These are phyloP conservation scores for Procambarus virginalis DNA, from an alignment of 1,140 invertebrate species.

Conservation along the genomic window DNA sequence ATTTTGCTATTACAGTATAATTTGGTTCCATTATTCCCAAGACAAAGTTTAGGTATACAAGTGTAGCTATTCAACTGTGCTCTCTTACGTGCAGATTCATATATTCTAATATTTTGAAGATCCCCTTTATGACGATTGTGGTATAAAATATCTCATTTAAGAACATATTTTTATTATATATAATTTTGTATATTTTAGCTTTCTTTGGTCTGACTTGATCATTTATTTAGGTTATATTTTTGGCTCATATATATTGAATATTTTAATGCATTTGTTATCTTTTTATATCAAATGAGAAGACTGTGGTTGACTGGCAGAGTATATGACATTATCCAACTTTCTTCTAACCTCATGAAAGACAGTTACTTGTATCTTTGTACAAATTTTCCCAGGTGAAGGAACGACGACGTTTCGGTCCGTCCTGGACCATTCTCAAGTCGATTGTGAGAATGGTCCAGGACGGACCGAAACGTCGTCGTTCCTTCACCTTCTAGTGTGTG, in stretches of 20 bases:
- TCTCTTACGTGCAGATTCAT: slow-evolving; percentile 11
- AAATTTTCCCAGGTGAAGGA: slow-evolving; percentile 38
- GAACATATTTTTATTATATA: background rate
- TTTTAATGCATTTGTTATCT: background rate
- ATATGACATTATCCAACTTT: slow-evolving; percentile 22
- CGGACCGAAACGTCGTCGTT: too few relatives aligned
- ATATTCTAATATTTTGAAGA: background rate
- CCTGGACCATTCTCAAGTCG: too few relatives aligned
- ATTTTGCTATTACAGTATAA: slow-evolving; percentile 4
- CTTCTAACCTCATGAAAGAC: slow-evolving; percentile 8
- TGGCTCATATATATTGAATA: background rate
- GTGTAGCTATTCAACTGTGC: slow-evolving; percentile 26
- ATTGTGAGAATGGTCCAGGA: too few relatives aligned
- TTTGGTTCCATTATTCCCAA: background rate
- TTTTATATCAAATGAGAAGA: background rate
- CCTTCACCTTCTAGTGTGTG: too few relatives aligned
- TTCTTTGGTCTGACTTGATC: slow-evolving; percentile 26
- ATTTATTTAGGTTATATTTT: slow-evolving; percentile 20
- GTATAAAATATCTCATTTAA: background rate
- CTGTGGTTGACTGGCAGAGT: slow-evolving; percentile 10
- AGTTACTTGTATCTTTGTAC: slow-evolving; percentile 45
- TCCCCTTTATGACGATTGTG: background rate
- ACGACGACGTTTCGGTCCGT: too few relatives aligned
- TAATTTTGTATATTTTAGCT: slow-evolving; percentile 14
- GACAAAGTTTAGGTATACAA: slow-evolving; percentile 7